Conservation (phyloP, 2,113 vertebrate species). For the Orthonyx spaldingii region DNA sequence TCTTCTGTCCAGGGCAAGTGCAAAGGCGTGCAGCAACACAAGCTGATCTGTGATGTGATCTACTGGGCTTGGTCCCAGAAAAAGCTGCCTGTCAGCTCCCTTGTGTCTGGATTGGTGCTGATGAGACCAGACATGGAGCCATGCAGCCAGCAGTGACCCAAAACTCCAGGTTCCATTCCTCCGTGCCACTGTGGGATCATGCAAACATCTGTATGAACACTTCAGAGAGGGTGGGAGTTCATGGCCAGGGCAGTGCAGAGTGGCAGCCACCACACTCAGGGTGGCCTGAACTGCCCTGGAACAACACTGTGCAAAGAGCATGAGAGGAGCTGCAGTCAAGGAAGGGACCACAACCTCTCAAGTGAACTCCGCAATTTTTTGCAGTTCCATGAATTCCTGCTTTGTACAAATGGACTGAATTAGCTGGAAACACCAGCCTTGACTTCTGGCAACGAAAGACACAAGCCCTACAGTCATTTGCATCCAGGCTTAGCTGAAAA, state of each 20-base stretch:
- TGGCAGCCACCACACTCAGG: not conserved
- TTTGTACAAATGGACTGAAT: not conserved
- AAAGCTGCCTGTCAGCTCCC: not conserved
- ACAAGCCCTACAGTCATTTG: not conserved
- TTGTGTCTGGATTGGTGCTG: not conserved
- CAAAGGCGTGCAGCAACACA: not conserved
- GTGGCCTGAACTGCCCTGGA: not conserved
- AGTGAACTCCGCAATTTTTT: not conserved
- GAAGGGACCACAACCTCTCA: not conserved
- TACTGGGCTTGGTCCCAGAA: not conserved
- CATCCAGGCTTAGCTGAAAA: not conserved
- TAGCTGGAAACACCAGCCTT: not conserved
- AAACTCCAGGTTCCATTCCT: not conserved
- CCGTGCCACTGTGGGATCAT: not conserved
- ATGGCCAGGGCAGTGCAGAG: not conserved
- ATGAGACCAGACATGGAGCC: not conserved
- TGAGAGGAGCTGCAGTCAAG: not conserved
- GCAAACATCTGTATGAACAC: not conserved
- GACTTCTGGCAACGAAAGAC: not conserved
- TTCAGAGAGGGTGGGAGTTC: not conserved
- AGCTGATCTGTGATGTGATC: not conserved
- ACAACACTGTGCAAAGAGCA: not conserved
- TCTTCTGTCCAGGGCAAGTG: not conserved
- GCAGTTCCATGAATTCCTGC: not conserved
- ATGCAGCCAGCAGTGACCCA: not conserved